These are phyloP conservation scores for Rhagoletis zephyria DNA, from an alignment of 1,140 invertebrate species.

Conservation along the genomic window DNA sequence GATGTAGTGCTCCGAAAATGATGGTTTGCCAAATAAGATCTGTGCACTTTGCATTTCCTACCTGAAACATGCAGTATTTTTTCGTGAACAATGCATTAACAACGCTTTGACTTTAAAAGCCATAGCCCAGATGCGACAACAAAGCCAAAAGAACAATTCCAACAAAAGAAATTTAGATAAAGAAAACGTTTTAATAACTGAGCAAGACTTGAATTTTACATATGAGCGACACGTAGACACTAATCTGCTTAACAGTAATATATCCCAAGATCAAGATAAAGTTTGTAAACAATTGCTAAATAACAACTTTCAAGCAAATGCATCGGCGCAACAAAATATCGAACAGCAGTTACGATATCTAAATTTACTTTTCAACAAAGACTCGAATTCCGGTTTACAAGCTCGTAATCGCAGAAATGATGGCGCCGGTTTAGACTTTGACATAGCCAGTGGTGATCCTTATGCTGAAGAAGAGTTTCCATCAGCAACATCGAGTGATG, in stretches of 20 bases:
- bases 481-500: conserved; percentile 63
- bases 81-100: conserved; percentile 68
- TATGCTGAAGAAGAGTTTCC: conserved; percentile 63
- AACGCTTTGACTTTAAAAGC: conserved; percentile 67
- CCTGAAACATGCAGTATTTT: conserved; percentile 70
- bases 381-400: conserved; percentile 55
- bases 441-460: conserved; percentile 55
- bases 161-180: conserved; percentile 59
- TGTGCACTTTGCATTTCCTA: conserved; percentile 71
- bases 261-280: conserved; percentile 63
- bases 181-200: conserved; percentile 63
- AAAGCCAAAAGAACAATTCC: not conserved
- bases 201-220: conserved; percentile 61
- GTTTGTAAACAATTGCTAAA: conserved; percentile 66
- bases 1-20: conserved; percentile 64
- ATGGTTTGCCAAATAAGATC: conserved; percentile 65
- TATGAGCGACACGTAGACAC: conserved; percentile 59
- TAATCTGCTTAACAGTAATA: conserved; percentile 52
- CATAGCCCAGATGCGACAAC: conserved; percentile 40
- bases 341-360: conserved; percentile 65
- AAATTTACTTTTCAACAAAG: conserved; percentile 65
- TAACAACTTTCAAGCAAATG: conserved; percentile 48
- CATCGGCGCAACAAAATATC: conserved; percentile 55
- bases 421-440: not conserved
- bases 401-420: not conserved